Evolutionary conservation across 2,888 invertebrate genomes (phyloP).

Genomic region (Drosophila neonasuta): DNA sequence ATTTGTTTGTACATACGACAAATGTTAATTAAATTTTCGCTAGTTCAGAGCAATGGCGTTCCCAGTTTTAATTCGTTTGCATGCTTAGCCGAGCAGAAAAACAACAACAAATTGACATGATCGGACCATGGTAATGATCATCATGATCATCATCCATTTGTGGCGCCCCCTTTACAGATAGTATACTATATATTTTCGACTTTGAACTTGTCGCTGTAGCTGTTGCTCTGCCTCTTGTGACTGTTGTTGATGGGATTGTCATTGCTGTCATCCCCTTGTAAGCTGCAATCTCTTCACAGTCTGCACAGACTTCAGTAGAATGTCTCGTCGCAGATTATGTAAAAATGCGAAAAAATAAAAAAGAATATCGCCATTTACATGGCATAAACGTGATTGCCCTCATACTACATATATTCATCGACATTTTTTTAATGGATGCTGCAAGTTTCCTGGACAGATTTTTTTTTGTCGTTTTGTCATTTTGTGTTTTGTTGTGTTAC

Average conservation of each 20-base stretch:
- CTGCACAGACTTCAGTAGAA: neutral
- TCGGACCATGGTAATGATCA: slow-evolving; percentile 45
- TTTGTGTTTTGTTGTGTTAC: slow-evolving; percentile 7
- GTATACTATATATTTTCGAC: slow-evolving; percentile 46
- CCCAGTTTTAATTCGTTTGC: slow-evolving; percentile 71
- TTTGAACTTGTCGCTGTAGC: slow-evolving; percentile 54
- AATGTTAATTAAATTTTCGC: slow-evolving; percentile 71
- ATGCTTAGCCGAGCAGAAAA: slow-evolving; percentile 73
- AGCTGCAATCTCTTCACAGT: slow-evolving; percentile 15
- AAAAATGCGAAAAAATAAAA: neutral
- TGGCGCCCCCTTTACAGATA: slow-evolving; percentile 48
- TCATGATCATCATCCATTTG: slow-evolving; percentile 29
- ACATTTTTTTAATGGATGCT: slow-evolving; percentile 36
- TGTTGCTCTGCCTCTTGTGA: neutral
- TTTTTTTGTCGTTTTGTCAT: slow-evolving; percentile 9
- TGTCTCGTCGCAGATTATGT: neutral
- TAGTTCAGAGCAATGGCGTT: slow-evolving; percentile 47
- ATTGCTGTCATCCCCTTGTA: slow-evolving; percentile 20
- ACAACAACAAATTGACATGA: slow-evolving; percentile 69
- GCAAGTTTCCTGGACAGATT: slow-evolving; percentile 42
- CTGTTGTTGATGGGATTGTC: slow-evolving; percentile 19
- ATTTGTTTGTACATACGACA: slow-evolving; percentile 19
- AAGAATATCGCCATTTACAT: slow-evolving; percentile 1
- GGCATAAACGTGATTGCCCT: slow-evolving; percentile 10
- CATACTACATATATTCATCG: slow-evolving; percentile 25